Percentiles rank a stretch among this genome's conserved stretches.
These are phyloP conservation scores for Maniola jurtina DNA, from an alignment of 1,140 invertebrate species.

Conservation along the genomic window DNA sequence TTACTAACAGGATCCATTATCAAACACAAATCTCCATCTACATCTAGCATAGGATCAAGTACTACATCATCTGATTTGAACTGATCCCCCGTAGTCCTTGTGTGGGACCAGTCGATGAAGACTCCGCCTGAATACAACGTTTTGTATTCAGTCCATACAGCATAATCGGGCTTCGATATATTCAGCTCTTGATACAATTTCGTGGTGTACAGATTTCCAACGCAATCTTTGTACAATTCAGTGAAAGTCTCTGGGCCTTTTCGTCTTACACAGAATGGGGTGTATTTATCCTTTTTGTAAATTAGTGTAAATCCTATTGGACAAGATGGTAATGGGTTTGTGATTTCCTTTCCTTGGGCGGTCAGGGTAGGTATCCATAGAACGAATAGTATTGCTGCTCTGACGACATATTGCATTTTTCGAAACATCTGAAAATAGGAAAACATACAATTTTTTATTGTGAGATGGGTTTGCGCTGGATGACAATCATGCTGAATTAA, in stretches of 20 bases:
- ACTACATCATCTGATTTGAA: conserved; percentile 43
- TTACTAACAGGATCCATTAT: conserved; percentile 52
- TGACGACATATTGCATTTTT: not conserved
- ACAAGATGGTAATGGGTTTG: conserved; percentile 24
- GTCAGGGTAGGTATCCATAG: conserved; percentile 12
- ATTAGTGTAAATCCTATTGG: conserved; percentile 53
- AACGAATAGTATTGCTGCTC: conserved; percentile 9
- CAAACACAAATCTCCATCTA: conserved; percentile 54
- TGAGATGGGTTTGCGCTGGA: no score
- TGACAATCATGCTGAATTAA: no score
- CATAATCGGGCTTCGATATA: conserved; percentile 40
- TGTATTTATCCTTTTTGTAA: conserved; percentile 34
- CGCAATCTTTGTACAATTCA: conserved; percentile 58
- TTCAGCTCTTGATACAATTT: conserved; percentile 50
- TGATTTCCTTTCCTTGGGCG: conserved; percentile 1
- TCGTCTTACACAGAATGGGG: conserved; percentile 48
- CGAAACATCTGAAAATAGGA: conserved; percentile 15
- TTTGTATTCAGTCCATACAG: conserved; percentile 68
- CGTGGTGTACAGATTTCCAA: conserved; percentile 56
- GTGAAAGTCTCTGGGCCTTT: conserved; percentile 58
- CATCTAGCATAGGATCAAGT: conserved; percentile 39
- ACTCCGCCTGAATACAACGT: conserved; percentile 64
- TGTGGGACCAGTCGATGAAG: conserved; percentile 61
- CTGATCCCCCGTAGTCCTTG: conserved; percentile 39
- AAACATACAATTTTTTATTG: no score